Percentiles rank a stretch among this genome's conserved stretches.
These are phyloP conservation scores for Amblyteles armatorius DNA, from an alignment of 2,888 invertebrate species.

Conservation along the genomic window DNA sequence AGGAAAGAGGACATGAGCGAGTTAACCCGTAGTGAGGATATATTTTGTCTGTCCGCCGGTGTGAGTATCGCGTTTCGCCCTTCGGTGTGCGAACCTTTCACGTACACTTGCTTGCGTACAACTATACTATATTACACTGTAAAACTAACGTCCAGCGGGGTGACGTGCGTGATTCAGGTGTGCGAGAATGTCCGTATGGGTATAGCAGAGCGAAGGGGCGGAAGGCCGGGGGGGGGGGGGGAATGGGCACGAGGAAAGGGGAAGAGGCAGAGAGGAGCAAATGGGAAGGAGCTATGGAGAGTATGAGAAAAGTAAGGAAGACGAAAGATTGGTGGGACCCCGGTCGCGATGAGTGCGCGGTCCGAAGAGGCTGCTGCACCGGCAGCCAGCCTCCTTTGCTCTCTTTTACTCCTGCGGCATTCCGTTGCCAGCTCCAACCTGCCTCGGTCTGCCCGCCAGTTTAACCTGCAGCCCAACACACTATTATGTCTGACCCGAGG, in stretches of 20 bases:
- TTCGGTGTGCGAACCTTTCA: slow-evolving; percentile 40
- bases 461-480: slow-evolving; percentile 81
- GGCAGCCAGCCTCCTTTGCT: slow-evolving; percentile 66
- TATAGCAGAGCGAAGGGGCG: not conserved
- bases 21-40: slow-evolving; percentile 46
- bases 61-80: slow-evolving; percentile 53
- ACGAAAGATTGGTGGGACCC: slow-evolving; percentile 55
- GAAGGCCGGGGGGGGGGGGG: not conserved
- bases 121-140: not conserved
- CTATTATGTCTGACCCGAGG: slow-evolving; percentile 81
- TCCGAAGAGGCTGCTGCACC: slow-evolving; percentile 25
- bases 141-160: slow-evolving; percentile 42
- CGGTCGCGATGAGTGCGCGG: slow-evolving; percentile 31
- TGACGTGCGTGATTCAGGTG: slow-evolving; percentile 54
- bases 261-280: slow-evolving; percentile 6
- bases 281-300: slow-evolving; percentile 5
- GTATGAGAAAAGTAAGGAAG: slow-evolving; percentile 53
- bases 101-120: not conserved
- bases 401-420: slow-evolving; percentile 78
- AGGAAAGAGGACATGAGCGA: slow-evolving; percentile 43
- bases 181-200: slow-evolving; percentile 36
- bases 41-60: slow-evolving; percentile 47
- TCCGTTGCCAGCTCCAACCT: slow-evolving; percentile 79
- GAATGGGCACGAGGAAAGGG: not conserved
- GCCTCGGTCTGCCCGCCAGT: slow-evolving; percentile 75